Conservation (phyloP, 2,888 invertebrate species). For the Thymelicus acteon region DNA sequence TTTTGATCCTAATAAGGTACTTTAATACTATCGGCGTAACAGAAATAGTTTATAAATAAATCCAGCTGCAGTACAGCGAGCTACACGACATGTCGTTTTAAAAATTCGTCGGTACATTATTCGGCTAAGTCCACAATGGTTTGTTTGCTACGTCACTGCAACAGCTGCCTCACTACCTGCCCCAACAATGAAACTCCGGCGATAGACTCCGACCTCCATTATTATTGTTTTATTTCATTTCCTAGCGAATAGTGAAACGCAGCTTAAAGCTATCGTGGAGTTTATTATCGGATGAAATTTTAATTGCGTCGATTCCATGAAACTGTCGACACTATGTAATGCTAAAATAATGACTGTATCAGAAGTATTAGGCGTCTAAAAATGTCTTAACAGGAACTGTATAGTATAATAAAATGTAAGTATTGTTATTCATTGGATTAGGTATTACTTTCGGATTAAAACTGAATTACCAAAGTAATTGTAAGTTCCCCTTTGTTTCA, state of each 20-base stretch:
- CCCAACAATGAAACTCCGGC: slow-evolving; percentile 71
- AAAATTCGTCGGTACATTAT: slow-evolving; percentile 56
- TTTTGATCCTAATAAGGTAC: neutral
- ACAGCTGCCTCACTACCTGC: slow-evolving; percentile 78
- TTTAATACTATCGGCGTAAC: neutral
- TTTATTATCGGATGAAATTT: slow-evolving; percentile 30
- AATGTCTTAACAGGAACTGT: neutral
- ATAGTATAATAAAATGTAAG: neutral
- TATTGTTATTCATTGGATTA: no score
- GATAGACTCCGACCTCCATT: slow-evolving; percentile 63
- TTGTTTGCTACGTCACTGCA: slow-evolving; percentile 67
- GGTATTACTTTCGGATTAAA: no score
- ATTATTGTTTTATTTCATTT: slow-evolving; percentile 53
- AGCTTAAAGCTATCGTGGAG: slow-evolving; percentile 39
- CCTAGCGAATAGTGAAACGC: slow-evolving; percentile 45
- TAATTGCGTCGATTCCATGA: slow-evolving; percentile 22
- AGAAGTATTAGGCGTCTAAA: neutral
- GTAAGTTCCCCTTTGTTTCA: no score
- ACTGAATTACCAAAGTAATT: no score
- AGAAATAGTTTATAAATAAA: slow-evolving; percentile 4
- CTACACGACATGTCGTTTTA: slow-evolving; percentile 52
- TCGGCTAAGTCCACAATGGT: slow-evolving; percentile 60
- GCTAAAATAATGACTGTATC: neutral
- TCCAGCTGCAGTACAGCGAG: slow-evolving; percentile 11
- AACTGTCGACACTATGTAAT: neutral